Evolutionary conservation across 2,797 vertebrate genomes (phyloP).

Genomic region (Poliocrania exsul): DNA sequence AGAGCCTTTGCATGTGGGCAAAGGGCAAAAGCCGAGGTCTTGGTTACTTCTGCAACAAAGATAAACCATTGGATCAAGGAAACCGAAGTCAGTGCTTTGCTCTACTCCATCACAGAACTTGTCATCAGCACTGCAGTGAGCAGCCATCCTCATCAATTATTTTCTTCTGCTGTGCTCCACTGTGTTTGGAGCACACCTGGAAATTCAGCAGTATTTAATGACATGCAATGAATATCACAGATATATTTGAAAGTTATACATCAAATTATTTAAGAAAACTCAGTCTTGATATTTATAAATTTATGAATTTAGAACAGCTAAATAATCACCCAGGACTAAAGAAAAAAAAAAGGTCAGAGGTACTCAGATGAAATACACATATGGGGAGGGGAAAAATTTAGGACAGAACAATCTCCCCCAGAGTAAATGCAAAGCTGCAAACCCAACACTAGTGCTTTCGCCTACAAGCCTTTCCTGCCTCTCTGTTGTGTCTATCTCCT

Average conservation of each 20-base stretch:
- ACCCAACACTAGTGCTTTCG: background rate
- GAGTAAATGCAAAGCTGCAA: conserved; percentile 8
- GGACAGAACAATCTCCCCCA: background rate
- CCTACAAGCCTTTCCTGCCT: conserved; percentile 14
- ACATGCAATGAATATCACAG: background rate
- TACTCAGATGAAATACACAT: background rate
- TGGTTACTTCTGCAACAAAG: background rate
- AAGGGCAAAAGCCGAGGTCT: background rate
- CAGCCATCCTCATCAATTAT: background rate
- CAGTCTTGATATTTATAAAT: background rate
- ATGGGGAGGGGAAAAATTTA: background rate
- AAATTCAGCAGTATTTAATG: background rate
- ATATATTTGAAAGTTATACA: background rate
- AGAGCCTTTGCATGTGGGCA: background rate
- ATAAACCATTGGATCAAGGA: background rate
- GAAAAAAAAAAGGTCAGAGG: background rate
- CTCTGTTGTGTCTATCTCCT: conserved; percentile 22
- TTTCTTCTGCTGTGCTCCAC: background rate
- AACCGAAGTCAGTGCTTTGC: background rate
- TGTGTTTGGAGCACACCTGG: background rate
- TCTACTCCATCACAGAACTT: background rate
- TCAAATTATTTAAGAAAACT: background rate
- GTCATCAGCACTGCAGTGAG: background rate
- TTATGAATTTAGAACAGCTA: background rate
- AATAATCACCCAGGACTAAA: background rate